Conservation (phyloP, 2,888 invertebrate species). For the Scelioninae gen. 1 region DNA sequence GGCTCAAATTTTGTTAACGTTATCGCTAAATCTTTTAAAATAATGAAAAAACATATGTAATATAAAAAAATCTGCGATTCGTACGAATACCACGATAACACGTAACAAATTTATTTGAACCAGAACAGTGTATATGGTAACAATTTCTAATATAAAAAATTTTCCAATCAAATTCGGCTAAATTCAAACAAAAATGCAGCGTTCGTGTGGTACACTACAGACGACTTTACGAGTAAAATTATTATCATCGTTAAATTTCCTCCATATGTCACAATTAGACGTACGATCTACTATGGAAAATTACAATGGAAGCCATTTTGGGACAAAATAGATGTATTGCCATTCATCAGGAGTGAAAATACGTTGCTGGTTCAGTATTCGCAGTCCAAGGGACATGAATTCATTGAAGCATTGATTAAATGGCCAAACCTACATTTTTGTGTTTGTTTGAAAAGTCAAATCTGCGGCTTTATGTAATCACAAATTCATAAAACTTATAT, state of each 20-base stretch:
- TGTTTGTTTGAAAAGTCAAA: conserved; percentile 8
- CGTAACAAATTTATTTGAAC: neutral
- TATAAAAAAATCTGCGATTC: neutral
- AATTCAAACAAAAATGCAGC: neutral
- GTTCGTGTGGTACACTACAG: neutral
- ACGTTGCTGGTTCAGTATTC: conserved; percentile 12
- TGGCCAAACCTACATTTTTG: conserved; percentile 5
- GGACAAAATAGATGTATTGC: conserved; percentile 24
- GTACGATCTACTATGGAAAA: conserved; percentile 19
- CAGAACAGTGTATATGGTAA: neutral
- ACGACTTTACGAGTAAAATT: neutral
- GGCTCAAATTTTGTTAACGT: neutral
- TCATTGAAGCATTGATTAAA: conserved; percentile 35
- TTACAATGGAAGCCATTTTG: conserved; percentile 17
- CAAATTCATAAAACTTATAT: neutral
- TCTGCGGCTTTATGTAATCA: neutral
- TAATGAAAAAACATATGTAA: neutral
- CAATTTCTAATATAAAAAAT: neutral
- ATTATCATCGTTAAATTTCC: neutral
- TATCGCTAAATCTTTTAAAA: neutral
- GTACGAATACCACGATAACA: neutral
- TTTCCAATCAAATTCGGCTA: neutral
- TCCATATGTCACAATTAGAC: conserved; percentile 25
- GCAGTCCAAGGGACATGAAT: conserved; percentile 13
- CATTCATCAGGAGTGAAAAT: conserved; percentile 28